Percentiles rank a stretch among this genome's conserved stretches.
Evolutionary conservation across 2,888 invertebrate species (phyloP).

Genomic region (Tricholauxania praeusta): DNA sequence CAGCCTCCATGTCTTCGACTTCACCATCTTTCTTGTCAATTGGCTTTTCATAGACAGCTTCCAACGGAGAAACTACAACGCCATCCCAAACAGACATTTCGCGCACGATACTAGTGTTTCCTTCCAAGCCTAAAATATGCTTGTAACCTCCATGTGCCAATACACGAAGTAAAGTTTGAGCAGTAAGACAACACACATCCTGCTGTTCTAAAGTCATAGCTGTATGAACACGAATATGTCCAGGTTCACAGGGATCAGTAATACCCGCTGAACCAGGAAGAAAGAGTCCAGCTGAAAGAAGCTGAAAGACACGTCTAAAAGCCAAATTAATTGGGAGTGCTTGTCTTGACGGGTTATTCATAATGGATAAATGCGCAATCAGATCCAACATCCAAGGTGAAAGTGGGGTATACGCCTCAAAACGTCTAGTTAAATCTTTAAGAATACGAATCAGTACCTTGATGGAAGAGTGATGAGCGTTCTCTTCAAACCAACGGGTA

Average conservation of each 20-base stretch:
- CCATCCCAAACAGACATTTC: constrained; percentile 98
- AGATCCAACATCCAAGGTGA: constrained; percentile 98
- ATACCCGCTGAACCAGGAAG: constrained; percentile 94
- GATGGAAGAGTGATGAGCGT: constrained; percentile 96
- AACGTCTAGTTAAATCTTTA: constrained; percentile 91
- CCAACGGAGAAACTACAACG: constrained; percentile 94
- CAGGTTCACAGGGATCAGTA: constrained; percentile 94
- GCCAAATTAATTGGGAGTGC: constrained; percentile 93
- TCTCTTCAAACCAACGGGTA: constrained; percentile 98
- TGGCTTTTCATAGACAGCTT: constrained; percentile 89
- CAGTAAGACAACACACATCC: constrained; percentile 93
- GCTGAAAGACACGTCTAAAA: constrained; percentile 88
- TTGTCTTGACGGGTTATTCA: constrained; percentile 95
- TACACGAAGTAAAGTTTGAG: constrained; percentile 87
- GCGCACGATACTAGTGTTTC: constrained; percentile 71
- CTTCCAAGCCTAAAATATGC: constrained; percentile 81
- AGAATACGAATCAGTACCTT: constrained; percentile 94
- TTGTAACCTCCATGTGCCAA: constrained; percentile 94
- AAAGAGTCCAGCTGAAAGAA: constrained; percentile 94
- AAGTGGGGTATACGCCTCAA: constrained; percentile 89
- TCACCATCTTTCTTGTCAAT: constrained; percentile 78
- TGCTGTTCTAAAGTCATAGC: constrained; percentile 91
- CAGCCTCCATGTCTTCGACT: constrained; percentile 76
- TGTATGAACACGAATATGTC: constrained; percentile 89
- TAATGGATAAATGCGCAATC: constrained; percentile 94